Base-by-base conservation (phyloP, 1,140 invertebrate species). In the Plutomurus gul region DNA sequence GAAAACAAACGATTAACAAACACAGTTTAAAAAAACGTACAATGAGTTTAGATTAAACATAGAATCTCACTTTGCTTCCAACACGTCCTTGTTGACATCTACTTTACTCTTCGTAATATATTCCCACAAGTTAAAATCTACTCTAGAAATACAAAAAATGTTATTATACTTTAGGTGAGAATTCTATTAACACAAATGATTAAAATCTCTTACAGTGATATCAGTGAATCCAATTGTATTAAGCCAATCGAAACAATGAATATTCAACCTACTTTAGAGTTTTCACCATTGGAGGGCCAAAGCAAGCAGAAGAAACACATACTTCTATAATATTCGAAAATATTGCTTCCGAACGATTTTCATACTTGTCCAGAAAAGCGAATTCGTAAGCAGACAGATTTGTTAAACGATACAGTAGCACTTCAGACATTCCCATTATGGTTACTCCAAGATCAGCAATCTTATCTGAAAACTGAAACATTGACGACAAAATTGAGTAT, bases 361-460 rank as follows among this genome's bases (percentile, higher is more conserved):
- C 13, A 11, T 37, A 16, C 83, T 71, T 36, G 77, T 78, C 13
- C 72, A 78, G 85, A 80, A 82, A 2, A 13, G 39, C 36, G 25
- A 8, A 65, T 1, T 3, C 16, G 25, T 36, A 33, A 7, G 3
- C 25, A 1, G 11, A 56, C 25, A 36, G 18, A 65, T 22, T 40
- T 40, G 39, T 73, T 8, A 74, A 22, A 76, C 72, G 37, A 11
- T 74, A 33, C 25, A 85, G 22, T 4, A 85, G 76, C 4, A 84
- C 70, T 39, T 82, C 60, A 22, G 76, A 46, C 20, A 85, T 74
- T 10, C 84, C 84, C 22, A 39, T 49, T 8, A 85, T 72, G 49
- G 79, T 75, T 37, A 84, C 84, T 6, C 82, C 81, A 51, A 83
- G 71, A 16, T 40, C 43, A 27, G 85, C 77, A 25, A 85, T 78